Percentiles rank a stretch among this genome's conserved stretches.
Evolutionary conservation across 1,140 invertebrate species (phyloP).

Genomic region (Drosophila nigrodunni): DNA sequence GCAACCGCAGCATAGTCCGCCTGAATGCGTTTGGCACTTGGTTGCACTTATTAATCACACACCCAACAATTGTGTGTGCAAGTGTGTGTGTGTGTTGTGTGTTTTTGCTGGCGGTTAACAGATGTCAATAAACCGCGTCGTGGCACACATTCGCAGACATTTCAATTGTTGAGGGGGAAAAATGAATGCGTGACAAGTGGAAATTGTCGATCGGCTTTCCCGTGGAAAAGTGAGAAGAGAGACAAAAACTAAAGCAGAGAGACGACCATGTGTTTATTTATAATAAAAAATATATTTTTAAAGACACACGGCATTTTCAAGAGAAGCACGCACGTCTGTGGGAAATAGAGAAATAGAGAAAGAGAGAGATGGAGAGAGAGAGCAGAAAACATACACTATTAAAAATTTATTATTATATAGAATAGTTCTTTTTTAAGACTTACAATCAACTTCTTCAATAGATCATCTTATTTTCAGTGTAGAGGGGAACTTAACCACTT

Average conservation of each 20-base stretch:
- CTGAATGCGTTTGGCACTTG: slow-evolving; percentile 33
- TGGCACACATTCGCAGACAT: slow-evolving; percentile 69
- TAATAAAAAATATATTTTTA: slow-evolving; percentile 56
- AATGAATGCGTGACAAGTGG: slow-evolving; percentile 73
- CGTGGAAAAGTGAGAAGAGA: slow-evolving; percentile 33
- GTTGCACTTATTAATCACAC: slow-evolving; percentile 59
- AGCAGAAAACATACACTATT: background rate
- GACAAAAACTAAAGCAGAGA: slow-evolving; percentile 15
- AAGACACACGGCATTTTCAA: slow-evolving; percentile 62
- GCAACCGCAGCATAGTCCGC: slow-evolving; percentile 25
- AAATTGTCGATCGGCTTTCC: slow-evolving; percentile 57
- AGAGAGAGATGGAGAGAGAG: slow-evolving; percentile 12
- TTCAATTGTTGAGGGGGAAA: slow-evolving; percentile 9
- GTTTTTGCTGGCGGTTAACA: slow-evolving; percentile 32
- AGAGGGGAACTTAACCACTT: slow-evolving; percentile 47
- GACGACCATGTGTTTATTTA: slow-evolving; percentile 61
- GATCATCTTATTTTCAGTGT: background rate
- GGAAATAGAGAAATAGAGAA: slow-evolving; percentile 10
- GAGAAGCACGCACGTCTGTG: slow-evolving; percentile 11
- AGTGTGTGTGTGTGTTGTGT: background rate
- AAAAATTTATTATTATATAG: too few species aligned
- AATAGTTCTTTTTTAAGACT: too few species aligned
- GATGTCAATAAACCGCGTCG: slow-evolving; percentile 65
- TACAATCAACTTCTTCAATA: too few species aligned
- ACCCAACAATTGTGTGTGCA: background rate